phyloP scores from a whole-genome alignment of 2,797 vertebrate genomes.

The Botia kubotai region DNA sequence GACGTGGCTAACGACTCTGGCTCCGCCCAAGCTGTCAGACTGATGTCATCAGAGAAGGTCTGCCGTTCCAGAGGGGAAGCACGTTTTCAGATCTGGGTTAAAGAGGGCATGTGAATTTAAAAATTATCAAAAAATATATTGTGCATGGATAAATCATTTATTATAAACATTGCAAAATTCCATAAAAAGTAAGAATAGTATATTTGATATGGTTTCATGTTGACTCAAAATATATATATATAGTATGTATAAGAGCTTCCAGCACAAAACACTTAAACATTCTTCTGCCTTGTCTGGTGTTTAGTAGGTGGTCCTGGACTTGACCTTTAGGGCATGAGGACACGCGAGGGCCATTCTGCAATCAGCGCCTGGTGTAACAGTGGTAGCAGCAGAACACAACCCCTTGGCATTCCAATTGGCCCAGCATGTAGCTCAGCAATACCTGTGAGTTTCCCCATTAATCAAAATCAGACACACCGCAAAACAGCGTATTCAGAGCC shows the following conservation, averaged over 20 bases:
- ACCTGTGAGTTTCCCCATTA: conserved; percentile 84
- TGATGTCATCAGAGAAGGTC: too few relatives aligned
- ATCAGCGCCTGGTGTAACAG: conserved; percentile 74
- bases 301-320: conserved; percentile 86
- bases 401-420: conserved; percentile 85
- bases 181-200: too few relatives aligned
- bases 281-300: conserved; percentile 1
- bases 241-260: background rate
- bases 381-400: conserved; percentile 90
- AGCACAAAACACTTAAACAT: background rate
- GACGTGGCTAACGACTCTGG: too few relatives aligned
- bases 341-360: conserved; percentile 87
- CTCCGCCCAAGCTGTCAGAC: too few relatives aligned
- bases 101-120: too few relatives aligned
- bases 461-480: background rate
- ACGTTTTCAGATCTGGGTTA: too few relatives aligned
- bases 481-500: background rate
- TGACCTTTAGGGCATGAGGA: conserved; percentile 97
- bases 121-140: too few relatives aligned
- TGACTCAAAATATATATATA: too few relatives aligned
- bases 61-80: too few relatives aligned
- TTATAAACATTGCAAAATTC: too few relatives aligned
- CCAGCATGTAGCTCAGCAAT: conserved; percentile 79
- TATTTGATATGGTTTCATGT: too few relatives aligned
- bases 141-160: too few relatives aligned